phyloP scores from a whole-genome alignment of 2,113 vertebrate species.

The Puntigrus tetrazona region DNA sequence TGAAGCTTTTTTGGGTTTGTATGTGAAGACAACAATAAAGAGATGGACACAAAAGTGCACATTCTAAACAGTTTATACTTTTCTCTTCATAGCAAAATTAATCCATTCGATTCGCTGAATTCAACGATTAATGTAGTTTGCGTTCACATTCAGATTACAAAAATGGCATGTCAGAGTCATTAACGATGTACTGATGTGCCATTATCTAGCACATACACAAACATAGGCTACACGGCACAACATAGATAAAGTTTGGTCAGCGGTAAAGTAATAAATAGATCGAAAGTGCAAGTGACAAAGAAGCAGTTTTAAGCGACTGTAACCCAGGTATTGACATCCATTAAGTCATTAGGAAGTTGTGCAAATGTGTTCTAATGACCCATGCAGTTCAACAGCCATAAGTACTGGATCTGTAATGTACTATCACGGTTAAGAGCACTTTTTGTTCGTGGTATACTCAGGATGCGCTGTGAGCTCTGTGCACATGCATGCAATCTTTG shows the following conservation, averaged over 20 bases:
- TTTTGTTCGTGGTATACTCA: not conserved
- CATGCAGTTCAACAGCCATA: constrained; percentile 8
- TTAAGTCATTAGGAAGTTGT: not conserved
- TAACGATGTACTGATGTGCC: not conserved
- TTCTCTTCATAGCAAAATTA: not conserved
- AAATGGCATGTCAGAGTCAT: not conserved
- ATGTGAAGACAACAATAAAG: not conserved
- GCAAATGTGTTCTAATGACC: not conserved
- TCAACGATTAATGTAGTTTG: not conserved
- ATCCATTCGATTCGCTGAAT: not conserved
- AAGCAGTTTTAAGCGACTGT: not conserved
- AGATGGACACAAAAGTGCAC: not conserved
- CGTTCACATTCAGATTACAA: not conserved
- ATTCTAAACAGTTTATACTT: not conserved
- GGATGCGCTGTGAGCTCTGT: constrained; percentile 58
- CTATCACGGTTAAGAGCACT: not conserved
- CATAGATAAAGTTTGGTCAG: not conserved
- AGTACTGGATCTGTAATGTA: not conserved
- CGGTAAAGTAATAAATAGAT: constrained; percentile 8
- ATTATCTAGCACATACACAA: not conserved
- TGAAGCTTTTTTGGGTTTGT: not conserved
- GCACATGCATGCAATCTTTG: constrained; percentile 69
- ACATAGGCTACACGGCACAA: not conserved
- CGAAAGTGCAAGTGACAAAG: not conserved
- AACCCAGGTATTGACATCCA: not conserved